Base-by-base conservation (phyloP, 1,140 invertebrate genomes). In the Brachionus paranguensis region DNA sequence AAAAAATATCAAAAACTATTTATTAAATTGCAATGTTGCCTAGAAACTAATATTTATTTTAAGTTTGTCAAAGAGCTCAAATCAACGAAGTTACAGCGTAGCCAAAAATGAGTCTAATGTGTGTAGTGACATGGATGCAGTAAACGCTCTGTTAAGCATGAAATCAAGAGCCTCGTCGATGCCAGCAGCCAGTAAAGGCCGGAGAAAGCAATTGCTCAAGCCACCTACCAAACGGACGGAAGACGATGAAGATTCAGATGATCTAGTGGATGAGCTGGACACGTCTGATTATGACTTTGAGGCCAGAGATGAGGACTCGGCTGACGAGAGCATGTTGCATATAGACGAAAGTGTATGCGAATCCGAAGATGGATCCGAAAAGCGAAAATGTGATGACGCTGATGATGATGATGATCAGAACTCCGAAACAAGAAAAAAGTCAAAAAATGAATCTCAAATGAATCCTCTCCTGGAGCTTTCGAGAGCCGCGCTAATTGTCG, bases 141-240 rank as follows among this genome's bases (percentile, higher is more conserved):
- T 81, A 14, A 81, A 81, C 33, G 78, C 78, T 6, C 6, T 81
- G n/a, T 47, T 81, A 27, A 37, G 50, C n/a, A 81, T 81, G 78
- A 81, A 81, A 27, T 81, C 53, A 20, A 81, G 64, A 47, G 50
- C 78, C 14, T 29, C n/a, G 10, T 81, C 78, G 6, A 64, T 81
- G 53, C 53, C 53, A 64, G 53, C 37, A 7, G 27, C 27, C 8
- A 60, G 20, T 10, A 81, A 81, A 68, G 78, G 78, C 29, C 37
- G 78, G 6, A 27, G 78, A 10, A 81, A 81, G 24, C 78, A 81
- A 45, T 45, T 64, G 37, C 60, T 81, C 12, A 43, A 47, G 12
- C 50, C 53, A 17, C 78, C 78, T 5, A 81, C 50, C 10, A 60
- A 45, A 37, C 20, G 24, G 14, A 29, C 17, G 10, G 64, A 81